Percentiles rank a stretch among this genome's conserved stretches.
phyloP scores from a whole-genome alignment of 2,888 invertebrate genomes.

The Tenodera sinensis region DNA sequence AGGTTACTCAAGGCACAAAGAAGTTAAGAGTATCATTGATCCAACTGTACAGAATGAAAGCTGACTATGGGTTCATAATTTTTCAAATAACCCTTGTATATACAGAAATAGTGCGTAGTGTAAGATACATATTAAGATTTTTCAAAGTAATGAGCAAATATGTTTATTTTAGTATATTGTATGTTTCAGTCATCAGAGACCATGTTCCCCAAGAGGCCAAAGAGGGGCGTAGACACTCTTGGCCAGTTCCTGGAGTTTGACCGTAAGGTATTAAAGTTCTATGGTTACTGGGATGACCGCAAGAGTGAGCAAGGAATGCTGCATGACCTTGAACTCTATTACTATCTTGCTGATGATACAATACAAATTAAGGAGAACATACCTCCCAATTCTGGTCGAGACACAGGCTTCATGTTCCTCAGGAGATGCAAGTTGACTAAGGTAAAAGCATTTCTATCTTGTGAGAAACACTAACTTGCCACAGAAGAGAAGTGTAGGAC shows the following conservation, averaged over 20 bases:
- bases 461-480: no score
- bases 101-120: no score
- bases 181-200: slow-evolving; percentile 21
- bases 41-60: no score
- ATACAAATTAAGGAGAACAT: slow-evolving; percentile 80
- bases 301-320: slow-evolving; percentile 71
- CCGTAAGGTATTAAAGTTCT: slow-evolving; percentile 70
- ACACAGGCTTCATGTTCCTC: slow-evolving; percentile 69
- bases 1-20: no score
- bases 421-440: slow-evolving; percentile 75
- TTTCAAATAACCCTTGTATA: no score
- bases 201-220: slow-evolving; percentile 49
- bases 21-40: no score
- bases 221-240: slow-evolving; percentile 59
- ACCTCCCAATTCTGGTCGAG: slow-evolving; percentile 64
- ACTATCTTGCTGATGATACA: slow-evolving; percentile 83
- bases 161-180: not conserved
- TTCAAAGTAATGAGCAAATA: no score
- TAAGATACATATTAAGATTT: no score
- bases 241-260: slow-evolving; percentile 82
- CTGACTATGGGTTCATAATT: no score
- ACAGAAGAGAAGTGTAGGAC: no score
- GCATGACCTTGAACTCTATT: slow-evolving; percentile 75
- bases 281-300: slow-evolving; percentile 87
- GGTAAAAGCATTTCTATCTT: slow-evolving; percentile 44